Evolutionary conservation across 2,797 vertebrate species (phyloP).

Genomic region (Acanthornis magna): DNA sequence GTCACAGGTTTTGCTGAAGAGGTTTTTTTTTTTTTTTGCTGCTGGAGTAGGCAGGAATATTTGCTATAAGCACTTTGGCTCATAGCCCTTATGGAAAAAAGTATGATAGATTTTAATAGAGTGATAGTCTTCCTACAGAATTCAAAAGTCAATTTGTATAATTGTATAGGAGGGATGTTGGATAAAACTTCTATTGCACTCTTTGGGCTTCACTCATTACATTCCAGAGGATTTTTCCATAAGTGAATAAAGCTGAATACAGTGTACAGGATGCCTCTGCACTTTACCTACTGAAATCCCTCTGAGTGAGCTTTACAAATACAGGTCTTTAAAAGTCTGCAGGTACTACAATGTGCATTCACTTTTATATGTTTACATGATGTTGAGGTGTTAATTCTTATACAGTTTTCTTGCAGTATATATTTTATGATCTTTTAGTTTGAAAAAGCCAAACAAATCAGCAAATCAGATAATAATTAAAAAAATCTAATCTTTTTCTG

Average conservation of each 20-base stretch:
- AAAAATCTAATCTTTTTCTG: neutral
- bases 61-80: constrained; percentile 39
- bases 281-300: neutral
- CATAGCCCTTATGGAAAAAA: constrained; percentile 24
- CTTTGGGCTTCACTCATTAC: neutral
- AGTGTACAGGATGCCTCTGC: neutral
- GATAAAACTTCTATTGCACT: neutral
- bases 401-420: neutral
- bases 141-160: constrained; percentile 26
- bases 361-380: neutral
- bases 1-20: constrained; percentile 6
- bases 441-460: neutral
- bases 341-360: neutral
- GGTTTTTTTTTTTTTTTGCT: neutral
- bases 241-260: neutral
- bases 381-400: neutral
- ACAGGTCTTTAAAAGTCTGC: neutral
- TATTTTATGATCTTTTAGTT: neutral
- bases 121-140: constrained; percentile 45
- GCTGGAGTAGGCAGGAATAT: neutral
- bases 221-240: constrained; percentile 49
- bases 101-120: constrained; percentile 30
- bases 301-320: neutral
- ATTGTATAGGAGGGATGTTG: neutral
- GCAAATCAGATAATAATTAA: neutral